Percentiles rank a stretch among this genome's conserved stretches.
Evolutionary conservation across 2,113 vertebrate genomes (phyloP).

Genomic region (Rhipidura dahli): DNA sequence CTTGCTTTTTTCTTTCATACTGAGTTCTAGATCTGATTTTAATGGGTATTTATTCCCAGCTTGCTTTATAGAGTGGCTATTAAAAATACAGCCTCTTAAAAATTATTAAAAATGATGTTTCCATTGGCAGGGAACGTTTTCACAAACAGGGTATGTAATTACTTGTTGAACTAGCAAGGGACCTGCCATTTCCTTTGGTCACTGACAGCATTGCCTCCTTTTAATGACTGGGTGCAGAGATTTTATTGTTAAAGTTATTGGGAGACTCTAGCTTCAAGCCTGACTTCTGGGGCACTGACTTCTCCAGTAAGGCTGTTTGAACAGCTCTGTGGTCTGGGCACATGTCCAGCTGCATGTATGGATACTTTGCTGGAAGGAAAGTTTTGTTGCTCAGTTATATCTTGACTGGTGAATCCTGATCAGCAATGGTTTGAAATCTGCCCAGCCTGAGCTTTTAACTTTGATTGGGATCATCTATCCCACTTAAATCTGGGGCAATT

Average conservation of each 20-base stretch:
- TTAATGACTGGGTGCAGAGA: background rate
- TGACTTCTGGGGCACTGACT: background rate
- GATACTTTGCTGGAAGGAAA: background rate
- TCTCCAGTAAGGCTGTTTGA: background rate
- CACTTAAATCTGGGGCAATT: background rate
- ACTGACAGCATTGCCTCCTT: background rate
- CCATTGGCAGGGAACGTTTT: slow-evolving; percentile 14
- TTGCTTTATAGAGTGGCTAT: slow-evolving; percentile 7
- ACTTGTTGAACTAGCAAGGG: background rate
- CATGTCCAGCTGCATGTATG: background rate
- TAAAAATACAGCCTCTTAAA: slow-evolving; percentile 7
- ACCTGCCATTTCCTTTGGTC: background rate
- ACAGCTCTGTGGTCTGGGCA: background rate
- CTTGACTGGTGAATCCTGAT: background rate
- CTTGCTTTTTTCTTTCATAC: background rate
- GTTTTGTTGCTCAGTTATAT: background rate
- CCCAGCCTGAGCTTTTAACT: background rate
- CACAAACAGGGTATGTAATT: background rate
- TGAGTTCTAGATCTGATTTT: background rate
- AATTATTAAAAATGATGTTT: background rate
- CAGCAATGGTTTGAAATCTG: background rate
- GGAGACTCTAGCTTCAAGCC: background rate
- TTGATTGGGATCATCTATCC: background rate
- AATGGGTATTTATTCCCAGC: background rate
- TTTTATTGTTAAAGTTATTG: background rate